phyloP scores from a whole-genome alignment of 2,888 invertebrate genomes.

The Heteromurus nitidus region DNA sequence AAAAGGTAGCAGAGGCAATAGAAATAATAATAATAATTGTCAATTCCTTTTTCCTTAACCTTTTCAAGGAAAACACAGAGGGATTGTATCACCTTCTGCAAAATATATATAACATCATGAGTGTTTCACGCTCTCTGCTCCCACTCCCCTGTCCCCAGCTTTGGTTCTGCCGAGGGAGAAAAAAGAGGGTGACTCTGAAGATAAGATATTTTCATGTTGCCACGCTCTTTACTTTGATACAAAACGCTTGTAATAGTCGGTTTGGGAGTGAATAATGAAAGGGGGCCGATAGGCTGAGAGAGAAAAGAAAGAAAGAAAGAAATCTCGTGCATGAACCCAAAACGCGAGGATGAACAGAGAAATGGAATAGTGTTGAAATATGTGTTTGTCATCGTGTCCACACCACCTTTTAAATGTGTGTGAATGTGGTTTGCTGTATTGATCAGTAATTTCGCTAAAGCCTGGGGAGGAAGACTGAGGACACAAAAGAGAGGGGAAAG shows the following conservation, averaged over 20 bases:
- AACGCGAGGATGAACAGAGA: background rate
- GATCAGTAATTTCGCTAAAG: slow-evolving; percentile 42
- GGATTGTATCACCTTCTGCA: too few species aligned
- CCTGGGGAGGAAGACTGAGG: background rate
- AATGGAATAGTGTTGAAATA: slow-evolving; percentile 9
- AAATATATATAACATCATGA: too few species aligned
- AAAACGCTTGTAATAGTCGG: slow-evolving; percentile 11
- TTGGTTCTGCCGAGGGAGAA: background rate
- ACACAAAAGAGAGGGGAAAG: slow-evolving; percentile 5
- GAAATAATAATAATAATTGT: too few species aligned
- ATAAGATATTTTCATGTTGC: slow-evolving; percentile 51
- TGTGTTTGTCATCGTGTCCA: background rate
- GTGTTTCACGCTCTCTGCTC: background rate
- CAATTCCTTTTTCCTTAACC: too few species aligned
- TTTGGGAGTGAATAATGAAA: background rate
- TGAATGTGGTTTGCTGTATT: slow-evolving; percentile 41
- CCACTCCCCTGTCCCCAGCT: background rate
- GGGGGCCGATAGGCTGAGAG: background rate
- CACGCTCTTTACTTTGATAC: slow-evolving; percentile 47
- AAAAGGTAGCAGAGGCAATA: too few species aligned
- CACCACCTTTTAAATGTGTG: slow-evolving; percentile 10
- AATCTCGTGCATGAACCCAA: slow-evolving; percentile 3
- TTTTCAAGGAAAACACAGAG: too few species aligned
- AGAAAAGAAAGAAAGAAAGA: background rate
- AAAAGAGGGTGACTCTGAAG: slow-evolving; percentile 32